A percentile compares a stretch with the other conserved stretches of the same genome.
Conservation (phyloP, 2,888 invertebrate genomes). For the Tetragnatha montana region DNA sequence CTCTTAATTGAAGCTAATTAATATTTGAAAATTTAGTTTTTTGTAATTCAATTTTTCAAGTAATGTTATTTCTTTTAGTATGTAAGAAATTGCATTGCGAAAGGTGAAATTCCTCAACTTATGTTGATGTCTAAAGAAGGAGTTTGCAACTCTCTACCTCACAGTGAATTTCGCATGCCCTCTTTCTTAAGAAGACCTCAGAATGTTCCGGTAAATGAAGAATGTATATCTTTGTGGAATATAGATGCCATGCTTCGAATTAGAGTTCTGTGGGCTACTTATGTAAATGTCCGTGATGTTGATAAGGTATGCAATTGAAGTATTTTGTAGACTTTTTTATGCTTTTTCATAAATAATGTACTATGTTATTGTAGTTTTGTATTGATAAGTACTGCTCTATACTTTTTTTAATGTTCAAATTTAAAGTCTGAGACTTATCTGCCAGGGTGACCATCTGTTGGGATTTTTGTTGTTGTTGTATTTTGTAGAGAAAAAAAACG, state of each 20-base stretch:
- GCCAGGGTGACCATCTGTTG: too few species aligned
- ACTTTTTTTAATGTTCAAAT: neutral
- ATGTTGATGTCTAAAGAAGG: conserved; percentile 77
- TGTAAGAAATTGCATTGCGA: conserved; percentile 77
- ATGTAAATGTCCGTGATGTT: conserved; percentile 78
- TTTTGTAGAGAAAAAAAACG: too few species aligned
- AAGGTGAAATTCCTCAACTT: conserved; percentile 77
- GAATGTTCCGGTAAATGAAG: conserved; percentile 72
- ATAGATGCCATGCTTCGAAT: conserved; percentile 76
- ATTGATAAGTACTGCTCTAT: neutral
- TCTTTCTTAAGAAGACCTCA: conserved; percentile 74
- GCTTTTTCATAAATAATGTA: neutral
- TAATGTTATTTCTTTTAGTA: conserved; percentile 75
- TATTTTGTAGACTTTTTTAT: neutral
- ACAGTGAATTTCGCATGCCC: conserved; percentile 76
- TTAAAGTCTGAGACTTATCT: too few species aligned
- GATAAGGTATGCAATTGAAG: conserved; percentile 76
- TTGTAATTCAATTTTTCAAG: too few species aligned
- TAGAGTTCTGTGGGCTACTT: conserved; percentile 77
- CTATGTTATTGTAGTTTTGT: neutral
- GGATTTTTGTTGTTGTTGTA: too few species aligned
- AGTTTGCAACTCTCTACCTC: conserved; percentile 76
- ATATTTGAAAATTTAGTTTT: too few species aligned
- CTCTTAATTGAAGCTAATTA: too few species aligned
- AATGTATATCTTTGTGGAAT: conserved; percentile 77